Conservation (phyloP, 2,797 vertebrate species). For the Esox lucius region DNA sequence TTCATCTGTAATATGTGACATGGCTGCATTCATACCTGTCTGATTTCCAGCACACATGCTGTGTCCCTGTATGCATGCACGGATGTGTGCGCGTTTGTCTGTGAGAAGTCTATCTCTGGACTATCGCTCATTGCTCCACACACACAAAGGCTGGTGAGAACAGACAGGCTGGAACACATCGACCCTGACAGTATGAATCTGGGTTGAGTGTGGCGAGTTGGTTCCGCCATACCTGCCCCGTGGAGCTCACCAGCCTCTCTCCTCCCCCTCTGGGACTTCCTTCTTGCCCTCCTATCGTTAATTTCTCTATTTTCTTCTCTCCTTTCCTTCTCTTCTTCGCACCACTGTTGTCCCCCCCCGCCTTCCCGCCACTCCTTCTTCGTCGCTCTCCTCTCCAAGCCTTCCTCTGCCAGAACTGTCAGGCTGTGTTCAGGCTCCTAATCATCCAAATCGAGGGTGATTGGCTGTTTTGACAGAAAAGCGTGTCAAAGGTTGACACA, state of each 20-base stretch:
- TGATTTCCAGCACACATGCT: conserved; percentile 31
- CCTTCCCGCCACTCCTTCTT: not conserved
- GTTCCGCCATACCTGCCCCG: not conserved
- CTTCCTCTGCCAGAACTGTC: conserved; percentile 27
- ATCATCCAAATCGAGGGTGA: conserved; percentile 24
- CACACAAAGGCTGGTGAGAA: not conserved
- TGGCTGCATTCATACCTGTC: conserved; percentile 59
- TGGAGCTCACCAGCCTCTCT: not conserved
- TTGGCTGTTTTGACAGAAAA: conserved; percentile 29
- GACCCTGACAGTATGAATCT: conserved; percentile 10
- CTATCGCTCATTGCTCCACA: not conserved
- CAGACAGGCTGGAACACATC: not conserved
- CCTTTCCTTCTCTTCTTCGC: not conserved
- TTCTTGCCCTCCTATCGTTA: not conserved
- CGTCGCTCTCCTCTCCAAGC: not conserved
- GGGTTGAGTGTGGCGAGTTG: not conserved
- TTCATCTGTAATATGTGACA: conserved; percentile 58
- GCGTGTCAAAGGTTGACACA: conserved; percentile 28
- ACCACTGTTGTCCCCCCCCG: too few species aligned
- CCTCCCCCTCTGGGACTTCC: not conserved
- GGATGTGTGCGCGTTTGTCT: not conserved
- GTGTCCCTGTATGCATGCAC: not conserved
- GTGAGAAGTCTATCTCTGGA: not conserved
- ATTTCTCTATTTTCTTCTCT: not conserved
- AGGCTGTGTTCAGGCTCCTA: conserved; percentile 11